Evolutionary conservation across 2,888 invertebrate species (phyloP).

Genomic region (Phyto melanocephala): DNA sequence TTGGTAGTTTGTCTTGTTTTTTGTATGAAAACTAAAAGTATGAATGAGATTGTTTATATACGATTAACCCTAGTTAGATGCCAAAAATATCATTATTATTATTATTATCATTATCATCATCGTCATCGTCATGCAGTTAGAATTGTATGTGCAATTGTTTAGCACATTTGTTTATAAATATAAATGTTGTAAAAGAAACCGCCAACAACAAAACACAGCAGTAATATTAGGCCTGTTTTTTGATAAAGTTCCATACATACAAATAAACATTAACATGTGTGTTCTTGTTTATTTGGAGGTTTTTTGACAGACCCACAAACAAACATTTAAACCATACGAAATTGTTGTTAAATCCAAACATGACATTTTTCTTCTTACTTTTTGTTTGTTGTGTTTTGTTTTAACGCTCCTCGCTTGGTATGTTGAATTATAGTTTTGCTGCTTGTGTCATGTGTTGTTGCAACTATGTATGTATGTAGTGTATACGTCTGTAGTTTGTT

Average conservation of each 20-base stretch:
- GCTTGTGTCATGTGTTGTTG: constrained; percentile 23
- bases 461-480: not conserved
- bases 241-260: not conserved
- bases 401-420: not conserved
- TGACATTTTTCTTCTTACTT: too few relatives aligned
- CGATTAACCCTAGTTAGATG: constrained; percentile 2
- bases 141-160: not conserved
- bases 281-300: not conserved
- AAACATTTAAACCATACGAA: constrained; percentile 7
- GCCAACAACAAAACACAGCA: not conserved
- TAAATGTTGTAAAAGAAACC: not conserved
- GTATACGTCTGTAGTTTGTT: too few relatives aligned
- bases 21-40: not conserved
- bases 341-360: constrained; percentile 42
- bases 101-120: constrained; percentile 23
- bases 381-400: constrained; percentile 7
- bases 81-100: constrained; percentile 38
- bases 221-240: not conserved
- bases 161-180: not conserved
- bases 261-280: not conserved
- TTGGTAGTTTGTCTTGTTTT: not conserved
- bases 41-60: not conserved
- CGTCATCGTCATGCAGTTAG: not conserved
- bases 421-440: constrained; percentile 38
- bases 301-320: constrained; percentile 19